Evolutionary conservation across 2,888 invertebrate species (phyloP).

Genomic region (Sarcophaga carnaria): DNA sequence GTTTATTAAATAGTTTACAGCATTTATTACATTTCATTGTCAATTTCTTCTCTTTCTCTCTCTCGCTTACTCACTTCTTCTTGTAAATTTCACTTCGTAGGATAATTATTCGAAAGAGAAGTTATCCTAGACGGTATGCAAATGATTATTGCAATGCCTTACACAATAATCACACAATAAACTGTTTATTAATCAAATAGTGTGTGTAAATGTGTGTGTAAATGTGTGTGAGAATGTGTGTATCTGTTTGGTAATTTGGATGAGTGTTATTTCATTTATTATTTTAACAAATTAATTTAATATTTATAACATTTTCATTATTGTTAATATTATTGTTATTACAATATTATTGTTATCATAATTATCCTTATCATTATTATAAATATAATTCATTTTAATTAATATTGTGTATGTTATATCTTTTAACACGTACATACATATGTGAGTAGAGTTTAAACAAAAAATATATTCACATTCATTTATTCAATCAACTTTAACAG

Average conservation of each 20-base stretch:
- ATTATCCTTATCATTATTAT: background rate
- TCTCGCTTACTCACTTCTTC: no score
- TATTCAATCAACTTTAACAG: slow-evolving; percentile 23
- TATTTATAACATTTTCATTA: background rate
- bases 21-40: no score
- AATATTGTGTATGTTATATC: background rate
- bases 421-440: background rate
- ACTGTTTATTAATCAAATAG: background rate
- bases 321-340: background rate
- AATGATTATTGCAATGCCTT: no score
- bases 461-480: background rate
- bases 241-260: background rate
- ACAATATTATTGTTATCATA: no score
- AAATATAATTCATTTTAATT: background rate
- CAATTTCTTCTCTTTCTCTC: no score
- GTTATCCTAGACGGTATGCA: no score
- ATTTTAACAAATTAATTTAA: slow-evolving; percentile 5
- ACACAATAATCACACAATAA: no score
- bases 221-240: no score
- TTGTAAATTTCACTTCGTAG: no score
- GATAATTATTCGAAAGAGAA: no score
- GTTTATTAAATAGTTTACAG: no score
- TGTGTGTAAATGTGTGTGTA: background rate
- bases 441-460: background rate
- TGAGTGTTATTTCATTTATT: background rate